Base-by-base conservation (phyloP, 92 coral and sea anemone genomes). In the Blastomussa wellsi region DNA sequence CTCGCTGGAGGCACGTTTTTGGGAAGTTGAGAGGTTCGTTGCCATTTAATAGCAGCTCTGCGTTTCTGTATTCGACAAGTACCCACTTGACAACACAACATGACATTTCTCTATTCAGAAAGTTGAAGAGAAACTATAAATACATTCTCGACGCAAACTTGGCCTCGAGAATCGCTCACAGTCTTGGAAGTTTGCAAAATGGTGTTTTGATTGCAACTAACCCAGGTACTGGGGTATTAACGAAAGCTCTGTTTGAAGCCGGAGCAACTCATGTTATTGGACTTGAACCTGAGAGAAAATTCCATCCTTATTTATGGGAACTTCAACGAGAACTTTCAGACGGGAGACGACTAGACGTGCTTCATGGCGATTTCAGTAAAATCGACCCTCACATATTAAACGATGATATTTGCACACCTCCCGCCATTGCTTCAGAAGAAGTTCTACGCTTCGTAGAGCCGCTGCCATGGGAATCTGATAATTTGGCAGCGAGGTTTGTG, bases 281-380 rank as follows among this genome's bases (percentile, higher is more conserved):
- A 37, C 95, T 97, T 48, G 99, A 97, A 86, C 99, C 98, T 17
- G 95, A 97, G 77, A 92, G 91, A 72, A 90, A 82, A 72, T 97
- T 94, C 71, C 89, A 89, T 69, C 79, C 92, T 4, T 81, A 72
- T 24, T 80, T 97, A 39, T 64, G n/a, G 67, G 91, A 91, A 75
- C 82, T 97, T 38, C 90, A 92, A 65, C 71, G 65, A 22, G 87
- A 91, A 55, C 49, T 88, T 32, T 79, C 90, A 3, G 84, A 81
- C 1, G 83, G 84, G 19, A 80, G 33, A 49, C 71, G 90, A 26
- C 86, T 97, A 66, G 90, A 72, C 19, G 60, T 94, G 28, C 81
- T 85, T 29, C 92, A 74, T 75, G 98, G 94, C 5, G 99, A 97
- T 77, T 95, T 97, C 85, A 95, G 95, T 49, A 97, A 94, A 90